Base-by-base conservation (phyloP, 2,888 invertebrate genomes). In the Vesta saturnalis region DNA sequence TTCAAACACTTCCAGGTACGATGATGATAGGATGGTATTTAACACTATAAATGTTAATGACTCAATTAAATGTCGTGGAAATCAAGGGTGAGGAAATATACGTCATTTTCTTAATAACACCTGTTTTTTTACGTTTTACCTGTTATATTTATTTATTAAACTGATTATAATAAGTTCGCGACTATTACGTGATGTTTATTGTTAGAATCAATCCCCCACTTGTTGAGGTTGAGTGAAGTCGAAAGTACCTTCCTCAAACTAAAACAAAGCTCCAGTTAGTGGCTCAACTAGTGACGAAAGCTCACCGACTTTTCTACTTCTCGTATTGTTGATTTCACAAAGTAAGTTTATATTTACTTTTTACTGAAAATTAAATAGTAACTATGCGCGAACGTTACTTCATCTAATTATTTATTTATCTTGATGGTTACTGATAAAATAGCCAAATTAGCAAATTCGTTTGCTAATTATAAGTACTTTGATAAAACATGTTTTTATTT, bases 161-260 rank as follows among this genome's bases (percentile, higher is more conserved):
- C n/a, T n/a, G n/a, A 49, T 46, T 39, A 62, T 16, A 39, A 47
- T 49, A n/a, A 54, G 63, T 49, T 62, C 55, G 59, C 52, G 59
- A 59, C 52, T 54, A 68, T 68, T 68, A 68, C 68, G 68, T 56
- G 68, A 68, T 68, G 63, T 63, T 68, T 68, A 68, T 68, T 68
- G 68, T 68, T 68, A 68, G 68, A 67, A 60, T 59, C 30, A 63
- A 43, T 57, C 62, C 68, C n/a, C 68, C 68, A 68, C 68, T 68
- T 64, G 64, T 68, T 68, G 64, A 59, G 68, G 63, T 64, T 64
- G 60, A 64, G 63, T 64, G 64, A 63, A 55, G 46, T 54, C 54
- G 56, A 64, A 63, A 43, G 68, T 58, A 63, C 64, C 68, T 68
- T 68, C 68, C 68, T 68, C 68, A 68, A 57, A 63, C 46, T 19